Conservation (phyloP, 1,140 invertebrate species). For the Anastrepha obliqua region DNA sequence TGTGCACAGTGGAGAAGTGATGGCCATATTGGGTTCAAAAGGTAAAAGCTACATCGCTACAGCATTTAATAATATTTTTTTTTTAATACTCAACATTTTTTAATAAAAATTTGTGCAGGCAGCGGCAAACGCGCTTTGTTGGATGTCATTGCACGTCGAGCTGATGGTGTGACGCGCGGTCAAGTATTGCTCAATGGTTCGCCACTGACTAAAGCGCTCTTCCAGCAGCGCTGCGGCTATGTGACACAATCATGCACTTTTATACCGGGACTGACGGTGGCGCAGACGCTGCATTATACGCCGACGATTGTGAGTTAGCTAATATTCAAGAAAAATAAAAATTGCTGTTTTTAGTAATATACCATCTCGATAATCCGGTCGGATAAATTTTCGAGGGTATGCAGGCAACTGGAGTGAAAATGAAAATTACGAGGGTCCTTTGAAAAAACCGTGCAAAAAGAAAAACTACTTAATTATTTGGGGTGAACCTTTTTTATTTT, state of each 20-base stretch:
- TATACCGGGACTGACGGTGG: conserved; percentile 88
- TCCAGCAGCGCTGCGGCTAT: conserved; percentile 89
- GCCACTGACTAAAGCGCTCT: conserved; percentile 85
- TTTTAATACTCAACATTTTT: neutral
- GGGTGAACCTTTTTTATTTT: no score
- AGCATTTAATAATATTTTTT: neutral
- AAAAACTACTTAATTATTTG: no score
- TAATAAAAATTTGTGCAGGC: conserved; percentile 75
- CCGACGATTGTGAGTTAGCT: conserved; percentile 80
- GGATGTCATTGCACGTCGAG: conserved; percentile 90
- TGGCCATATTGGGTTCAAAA: conserved; percentile 94
- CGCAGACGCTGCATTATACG: conserved; percentile 88
- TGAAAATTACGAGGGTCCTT: no score
- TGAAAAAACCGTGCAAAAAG: no score
- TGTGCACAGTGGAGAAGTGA: conserved; percentile 92
- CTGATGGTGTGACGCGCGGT: conserved; percentile 83
- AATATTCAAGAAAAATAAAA: conserved; percentile 54
- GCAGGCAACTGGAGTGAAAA: no score
- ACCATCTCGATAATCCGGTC: no score
- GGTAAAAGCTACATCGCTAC: conserved; percentile 75
- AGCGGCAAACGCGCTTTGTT: conserved; percentile 92
- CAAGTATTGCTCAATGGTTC: conserved; percentile 91
- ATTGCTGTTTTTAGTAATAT: no score
- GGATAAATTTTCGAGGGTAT: no score
- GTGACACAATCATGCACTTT: conserved; percentile 89